Evolutionary conservation across 2,888 invertebrate genomes (phyloP), one percentile per base, ranked within the genome.

Genomic region (Vanessa cardui): DNA sequence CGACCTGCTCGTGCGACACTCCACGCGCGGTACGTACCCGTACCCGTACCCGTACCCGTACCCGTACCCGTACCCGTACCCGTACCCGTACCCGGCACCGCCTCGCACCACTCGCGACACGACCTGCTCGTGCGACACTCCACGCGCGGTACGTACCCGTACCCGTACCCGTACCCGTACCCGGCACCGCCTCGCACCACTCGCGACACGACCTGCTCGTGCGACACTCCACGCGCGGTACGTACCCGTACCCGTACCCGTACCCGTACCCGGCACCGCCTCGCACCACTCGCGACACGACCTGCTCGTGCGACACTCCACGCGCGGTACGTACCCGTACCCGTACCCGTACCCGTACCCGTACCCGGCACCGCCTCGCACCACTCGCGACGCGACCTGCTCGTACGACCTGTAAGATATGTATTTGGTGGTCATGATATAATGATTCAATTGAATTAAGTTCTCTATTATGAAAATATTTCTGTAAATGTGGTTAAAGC

Each of bases 1-100:
- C 45, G 66, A 76, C 6, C 80, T 95, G 46, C 86, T 94, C 39
- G 94, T 94, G 73, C 94, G 94, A 67, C 85, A 84, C 90, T 7
- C 94, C 94, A 0, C 82, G 7, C 60, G 71, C 49, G 70, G 71
- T 74, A 21, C 12, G 61, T 39, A 39, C n/a, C n/a, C n/a, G n/a
- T n/a, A n/a, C n/a, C n/a, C n/a, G n/a, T n/a, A n/a, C n/a, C n/a
- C n/a, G n/a, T n/a, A n/a, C n/a, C n/a, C n/a, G n/a, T n/a, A n/a
- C n/a, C 47, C 8, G 18, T n/a, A n/a, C n/a, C n/a, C n/a, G n/a
- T n/a, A n/a, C n/a, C n/a, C n/a, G n/a, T n/a, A n/a, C n/a, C n/a
- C n/a, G n/a, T n/a, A n/a, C n/a, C n/a, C n/a, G n/a, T n/a, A n/a
- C 18, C 49, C 3, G 18, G 9, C 49, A n/a, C 49, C 9, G 18